A percentile compares a stretch with the other conserved stretches of the same genome.
Evolutionary conservation across 2,113 vertebrate species (phyloP).

Genomic region (Corydoras sp.): DNA sequence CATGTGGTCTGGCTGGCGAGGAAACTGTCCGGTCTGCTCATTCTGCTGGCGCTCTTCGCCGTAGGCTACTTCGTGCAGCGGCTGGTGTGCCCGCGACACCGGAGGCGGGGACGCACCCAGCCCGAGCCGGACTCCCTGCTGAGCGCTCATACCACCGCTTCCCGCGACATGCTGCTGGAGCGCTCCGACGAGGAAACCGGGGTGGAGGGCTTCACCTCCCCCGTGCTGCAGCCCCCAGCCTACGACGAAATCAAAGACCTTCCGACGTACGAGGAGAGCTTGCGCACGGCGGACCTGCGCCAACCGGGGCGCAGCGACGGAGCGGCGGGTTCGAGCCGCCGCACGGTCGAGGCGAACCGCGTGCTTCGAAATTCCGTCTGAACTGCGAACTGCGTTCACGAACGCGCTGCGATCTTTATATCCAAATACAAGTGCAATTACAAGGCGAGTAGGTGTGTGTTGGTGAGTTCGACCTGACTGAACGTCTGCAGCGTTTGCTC

Average conservation of each 20-base stretch:
- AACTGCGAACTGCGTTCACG: conserved; percentile 18
- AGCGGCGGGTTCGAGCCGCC: neutral
- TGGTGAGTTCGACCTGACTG: no score
- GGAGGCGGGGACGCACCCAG: conserved; percentile 59
- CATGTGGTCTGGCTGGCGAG: conserved; percentile 82
- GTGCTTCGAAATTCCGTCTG: conserved; percentile 63
- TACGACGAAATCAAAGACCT: conserved; percentile 91
- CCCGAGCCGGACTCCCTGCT: conserved; percentile 69
- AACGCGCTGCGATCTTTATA: no score
- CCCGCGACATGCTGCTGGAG: conserved; percentile 75
- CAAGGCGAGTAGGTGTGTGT: conserved; percentile 17
- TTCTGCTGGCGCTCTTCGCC: conserved; percentile 82
- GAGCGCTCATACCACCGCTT: conserved; percentile 67
- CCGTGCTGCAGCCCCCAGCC: conserved; percentile 73
- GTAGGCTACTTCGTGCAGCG: conserved; percentile 90
- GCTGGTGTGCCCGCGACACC: conserved; percentile 82
- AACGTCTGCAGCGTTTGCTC: no score
- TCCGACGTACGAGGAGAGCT: conserved; percentile 89
- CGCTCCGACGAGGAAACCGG: conserved; percentile 34
- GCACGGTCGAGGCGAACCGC: neutral
- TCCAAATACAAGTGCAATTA: conserved; percentile 54
- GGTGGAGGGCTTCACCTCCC: conserved; percentile 60
- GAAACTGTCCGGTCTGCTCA: conserved; percentile 84
- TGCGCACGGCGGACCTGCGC: conserved; percentile 68
- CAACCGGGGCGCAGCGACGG: conserved; percentile 4